Evolutionary conservation across 2,888 invertebrate genomes (phyloP), one percentile per base, ranked within the genome.

Genomic region (Netelia melanura): DNA sequence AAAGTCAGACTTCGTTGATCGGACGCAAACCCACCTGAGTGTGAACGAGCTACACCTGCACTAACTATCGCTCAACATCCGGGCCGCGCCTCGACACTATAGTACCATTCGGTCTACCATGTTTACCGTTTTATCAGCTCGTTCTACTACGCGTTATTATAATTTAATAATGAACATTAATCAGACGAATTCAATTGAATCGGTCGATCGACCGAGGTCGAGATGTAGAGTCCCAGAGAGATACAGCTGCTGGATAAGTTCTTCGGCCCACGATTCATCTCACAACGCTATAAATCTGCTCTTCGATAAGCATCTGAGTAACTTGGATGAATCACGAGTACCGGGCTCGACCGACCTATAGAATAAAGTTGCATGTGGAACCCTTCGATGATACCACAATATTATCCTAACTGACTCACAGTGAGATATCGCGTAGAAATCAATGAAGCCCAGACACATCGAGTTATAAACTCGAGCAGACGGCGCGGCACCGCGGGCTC

Each of bases 31-130:
- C 54, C 64, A 48, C 1, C 75, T 64, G 61, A 71, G 83, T 76
- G 43, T 44, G 74, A 79, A 62, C 74, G 62, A 56, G 79, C 75
- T 75, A n/a, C 83, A 84, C 80, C 80, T 84, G 81, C 68, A 44
- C 77, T 72, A 81, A 77, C 38, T 52, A 76, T 80, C 48, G 38
- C 23, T 52, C 54, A 58, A 72, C 61, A 81, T 81, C 77, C 77
- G 72, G 44, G 76, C 65, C 83, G 75, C 70, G 75, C 76, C 81
- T 67, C n/a, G 38, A 3, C 1, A 48, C 25, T 23, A 11, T 84
- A 64, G 48, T 56, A 17, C 61, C 56, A 48, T 64, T 79, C 64
- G 30, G 23, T 62, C 70, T 30, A n/a, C 56, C 44, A 75, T 70
- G 58, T 65, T 78, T 43, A 21, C 38, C 2, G 23, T 61, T 72